phyloP scores from a whole-genome alignment of 2,888 invertebrate species.

The Vesta saturnalis region DNA sequence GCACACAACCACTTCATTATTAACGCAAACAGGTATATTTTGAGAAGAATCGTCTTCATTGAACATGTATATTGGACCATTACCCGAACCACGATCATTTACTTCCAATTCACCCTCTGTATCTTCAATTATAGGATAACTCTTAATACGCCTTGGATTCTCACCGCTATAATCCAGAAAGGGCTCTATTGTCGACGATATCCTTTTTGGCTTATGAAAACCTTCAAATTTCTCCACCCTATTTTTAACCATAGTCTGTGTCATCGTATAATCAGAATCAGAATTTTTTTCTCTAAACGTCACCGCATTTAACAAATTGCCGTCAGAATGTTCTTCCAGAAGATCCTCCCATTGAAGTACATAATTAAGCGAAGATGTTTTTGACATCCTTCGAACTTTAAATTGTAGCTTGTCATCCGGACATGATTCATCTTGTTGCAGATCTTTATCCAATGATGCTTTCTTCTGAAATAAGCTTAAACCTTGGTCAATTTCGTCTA shows the following conservation, averaged over 20 bases:
- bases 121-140: constrained; percentile 19
- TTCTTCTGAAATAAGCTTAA: not conserved
- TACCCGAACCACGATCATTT: too few relatives aligned
- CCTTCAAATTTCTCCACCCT: constrained; percentile 24
- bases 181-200: constrained; percentile 23
- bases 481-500: not conserved
- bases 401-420: constrained; percentile 12
- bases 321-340: constrained; percentile 14
- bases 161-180: constrained; percentile 22
- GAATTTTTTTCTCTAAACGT: not conserved
- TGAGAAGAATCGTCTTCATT: too few relatives aligned
- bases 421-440: not conserved
- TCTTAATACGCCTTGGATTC: constrained; percentile 2
- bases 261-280: not conserved
- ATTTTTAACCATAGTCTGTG: constrained; percentile 22
- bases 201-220: constrained; percentile 18
- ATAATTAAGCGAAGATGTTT: constrained; percentile 18
- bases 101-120: not conserved
- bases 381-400: constrained; percentile 11
- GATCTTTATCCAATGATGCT: not conserved
- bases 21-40: too few relatives aligned
- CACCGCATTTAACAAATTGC: constrained; percentile 4
- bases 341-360: constrained; percentile 29
- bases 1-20: too few relatives aligned
- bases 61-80: too few relatives aligned